Conservation (phyloP, 2,113 vertebrate genomes). For the Hypanus sabinus region DNA sequence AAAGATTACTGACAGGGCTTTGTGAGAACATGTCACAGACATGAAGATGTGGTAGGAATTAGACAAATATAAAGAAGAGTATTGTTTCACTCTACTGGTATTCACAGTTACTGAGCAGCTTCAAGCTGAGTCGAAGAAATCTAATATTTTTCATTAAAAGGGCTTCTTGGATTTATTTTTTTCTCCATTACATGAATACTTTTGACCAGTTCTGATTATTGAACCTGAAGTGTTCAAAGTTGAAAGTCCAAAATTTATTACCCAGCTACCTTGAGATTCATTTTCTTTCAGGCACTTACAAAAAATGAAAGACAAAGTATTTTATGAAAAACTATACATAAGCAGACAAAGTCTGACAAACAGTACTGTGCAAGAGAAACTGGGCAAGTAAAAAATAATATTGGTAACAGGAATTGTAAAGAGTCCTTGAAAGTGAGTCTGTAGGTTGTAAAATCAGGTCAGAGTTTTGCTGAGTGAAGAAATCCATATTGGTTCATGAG, state of each 20-base stretch:
- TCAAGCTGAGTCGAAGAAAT: not conserved
- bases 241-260: not conserved
- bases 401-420: too few relatives aligned
- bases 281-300: too few relatives aligned
- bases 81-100: constrained; percentile 31
- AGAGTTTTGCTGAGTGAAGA: too few relatives aligned
- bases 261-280: too few relatives aligned
- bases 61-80: constrained; percentile 41
- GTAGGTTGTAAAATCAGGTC: too few relatives aligned
- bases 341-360: too few relatives aligned
- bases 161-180: not conserved
- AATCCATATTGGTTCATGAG: too few relatives aligned
- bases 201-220: not conserved
- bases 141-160: not conserved
- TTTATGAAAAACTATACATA: too few relatives aligned
- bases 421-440: too few relatives aligned
- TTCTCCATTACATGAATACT: not conserved
- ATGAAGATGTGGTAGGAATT: constrained; percentile 43
- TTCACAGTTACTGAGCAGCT: not conserved
- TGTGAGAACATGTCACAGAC: constrained; percentile 4
- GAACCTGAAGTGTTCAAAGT: not conserved
- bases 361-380: too few relatives aligned
- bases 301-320: too few relatives aligned
- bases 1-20: constrained; percentile 41
- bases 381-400: too few relatives aligned